Percentiles rank a stretch among this genome's conserved stretches.
Conservation (phyloP, 2,113 vertebrate genomes). For the Calonectris borealis region DNA sequence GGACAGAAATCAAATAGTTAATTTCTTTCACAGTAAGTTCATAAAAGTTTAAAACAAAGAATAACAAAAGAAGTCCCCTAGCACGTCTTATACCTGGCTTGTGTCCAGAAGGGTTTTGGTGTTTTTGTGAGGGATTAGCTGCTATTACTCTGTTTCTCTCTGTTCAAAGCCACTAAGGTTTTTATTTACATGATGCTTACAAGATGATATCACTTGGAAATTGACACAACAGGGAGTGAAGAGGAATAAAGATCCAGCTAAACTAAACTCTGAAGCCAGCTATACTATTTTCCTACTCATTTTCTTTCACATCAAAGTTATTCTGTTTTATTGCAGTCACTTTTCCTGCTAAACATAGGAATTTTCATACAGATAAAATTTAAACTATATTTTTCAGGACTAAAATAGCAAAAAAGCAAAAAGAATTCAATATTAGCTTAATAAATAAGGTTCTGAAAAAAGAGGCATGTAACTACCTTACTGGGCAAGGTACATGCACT, state of each 20-base stretch:
- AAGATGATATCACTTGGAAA: not conserved
- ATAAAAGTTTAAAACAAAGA: not conserved
- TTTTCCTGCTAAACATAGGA: not conserved
- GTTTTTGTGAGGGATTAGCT: not conserved
- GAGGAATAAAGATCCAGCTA: not conserved
- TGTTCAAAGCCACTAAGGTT: not conserved
- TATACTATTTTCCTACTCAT: not conserved
- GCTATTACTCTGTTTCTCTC: not conserved
- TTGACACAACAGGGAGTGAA: not conserved
- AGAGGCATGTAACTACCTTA: not conserved
- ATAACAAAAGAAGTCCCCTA: not conserved
- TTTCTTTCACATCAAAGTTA: not conserved
- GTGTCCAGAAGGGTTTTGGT: not conserved
- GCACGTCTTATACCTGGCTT: not conserved
- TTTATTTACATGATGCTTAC: not conserved
- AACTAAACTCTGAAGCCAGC: not conserved
- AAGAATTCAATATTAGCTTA: not conserved
- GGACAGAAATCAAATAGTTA: not conserved
- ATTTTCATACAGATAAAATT: not conserved
- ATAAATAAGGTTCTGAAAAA: not conserved
- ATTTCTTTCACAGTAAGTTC: not conserved
- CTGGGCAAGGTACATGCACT: fast-evolving
- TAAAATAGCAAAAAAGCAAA: not conserved
- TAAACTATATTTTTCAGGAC: not conserved
- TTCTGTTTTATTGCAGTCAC: not conserved